These are phyloP conservation scores for Cyanocitta stelleri DNA, from an alignment of 2,113 vertebrate genomes.

Conservation along the genomic window DNA sequence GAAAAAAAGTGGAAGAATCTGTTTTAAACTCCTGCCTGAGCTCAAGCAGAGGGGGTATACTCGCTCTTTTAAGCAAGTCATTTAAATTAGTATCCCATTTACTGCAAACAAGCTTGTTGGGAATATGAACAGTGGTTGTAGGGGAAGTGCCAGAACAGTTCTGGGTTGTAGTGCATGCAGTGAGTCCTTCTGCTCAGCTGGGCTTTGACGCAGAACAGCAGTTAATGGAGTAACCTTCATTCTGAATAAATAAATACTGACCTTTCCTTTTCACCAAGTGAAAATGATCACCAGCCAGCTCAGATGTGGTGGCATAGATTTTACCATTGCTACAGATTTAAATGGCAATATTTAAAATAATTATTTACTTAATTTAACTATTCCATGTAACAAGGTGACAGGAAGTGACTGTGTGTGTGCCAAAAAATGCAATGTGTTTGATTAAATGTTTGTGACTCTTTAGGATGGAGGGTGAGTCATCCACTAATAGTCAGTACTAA, in stretches of 20 bases:
- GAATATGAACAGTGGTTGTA: neutral
- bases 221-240: neutral
- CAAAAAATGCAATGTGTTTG: neutral
- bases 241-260: neutral
- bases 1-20: neutral
- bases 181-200: neutral
- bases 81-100: neutral
- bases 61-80: neutral
- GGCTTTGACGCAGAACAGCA: neutral
- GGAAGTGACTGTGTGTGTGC: neutral
- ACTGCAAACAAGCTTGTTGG: neutral
- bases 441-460: neutral
- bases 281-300: neutral
- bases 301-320: neutral
- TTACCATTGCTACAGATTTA: neutral
- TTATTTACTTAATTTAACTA: neutral
- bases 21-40: neutral
- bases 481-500: neutral
- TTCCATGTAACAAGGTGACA: neutral
- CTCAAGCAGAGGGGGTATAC: neutral
- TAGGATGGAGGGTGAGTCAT: neutral
- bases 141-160: neutral
- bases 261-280: neutral
- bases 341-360: neutral
- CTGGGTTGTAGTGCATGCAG: neutral